These are phyloP conservation scores for Aricia artaxerxes DNA, from an alignment of 2,888 invertebrate genomes.

Conservation along the genomic window DNA sequence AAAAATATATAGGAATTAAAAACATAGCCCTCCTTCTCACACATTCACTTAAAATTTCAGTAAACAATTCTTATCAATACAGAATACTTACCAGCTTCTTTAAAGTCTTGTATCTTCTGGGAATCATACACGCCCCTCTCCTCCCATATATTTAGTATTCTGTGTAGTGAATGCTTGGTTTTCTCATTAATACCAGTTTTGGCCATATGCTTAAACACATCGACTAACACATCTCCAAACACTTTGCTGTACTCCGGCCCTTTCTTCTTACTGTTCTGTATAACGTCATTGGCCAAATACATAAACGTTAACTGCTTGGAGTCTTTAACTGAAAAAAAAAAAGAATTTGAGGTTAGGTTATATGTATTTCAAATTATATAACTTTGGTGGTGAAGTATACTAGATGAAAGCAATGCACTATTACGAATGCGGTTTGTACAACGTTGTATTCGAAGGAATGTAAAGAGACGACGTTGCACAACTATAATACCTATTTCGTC, in stretches of 20 bases:
- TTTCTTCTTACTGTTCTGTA: constrained; percentile 99
- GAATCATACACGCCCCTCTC: constrained; percentile 94
- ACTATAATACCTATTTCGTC: neutral
- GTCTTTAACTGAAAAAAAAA: constrained; percentile 86
- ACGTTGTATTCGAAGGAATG: neutral
- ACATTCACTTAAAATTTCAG: too few relatives aligned
- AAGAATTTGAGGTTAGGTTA: constrained; percentile 34
- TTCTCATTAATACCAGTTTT: constrained; percentile 87
- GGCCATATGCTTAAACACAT: constrained; percentile 92
- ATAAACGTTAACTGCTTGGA: constrained; percentile 94
- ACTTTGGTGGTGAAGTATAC: neutral
- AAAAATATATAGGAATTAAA: too few relatives aligned
- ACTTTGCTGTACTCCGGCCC: constrained; percentile 96
- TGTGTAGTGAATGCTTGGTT: constrained; percentile 88
- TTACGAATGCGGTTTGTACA: neutral
- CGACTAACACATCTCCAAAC: constrained; percentile 89
- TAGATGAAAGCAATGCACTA: neutral
- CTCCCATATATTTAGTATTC: constrained; percentile 94
- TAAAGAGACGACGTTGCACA: neutral
- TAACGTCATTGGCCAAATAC: constrained; percentile 99
- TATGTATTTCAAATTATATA: constrained; percentile 24
- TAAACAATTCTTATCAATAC: too few relatives aligned
- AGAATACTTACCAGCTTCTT: constrained; percentile 75
- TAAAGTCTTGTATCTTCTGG: constrained; percentile 89
- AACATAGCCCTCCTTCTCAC: too few relatives aligned